These are phyloP conservation scores for Atrina japonica DNA, from an alignment of 2,888 invertebrate species.

Conservation along the genomic window DNA sequence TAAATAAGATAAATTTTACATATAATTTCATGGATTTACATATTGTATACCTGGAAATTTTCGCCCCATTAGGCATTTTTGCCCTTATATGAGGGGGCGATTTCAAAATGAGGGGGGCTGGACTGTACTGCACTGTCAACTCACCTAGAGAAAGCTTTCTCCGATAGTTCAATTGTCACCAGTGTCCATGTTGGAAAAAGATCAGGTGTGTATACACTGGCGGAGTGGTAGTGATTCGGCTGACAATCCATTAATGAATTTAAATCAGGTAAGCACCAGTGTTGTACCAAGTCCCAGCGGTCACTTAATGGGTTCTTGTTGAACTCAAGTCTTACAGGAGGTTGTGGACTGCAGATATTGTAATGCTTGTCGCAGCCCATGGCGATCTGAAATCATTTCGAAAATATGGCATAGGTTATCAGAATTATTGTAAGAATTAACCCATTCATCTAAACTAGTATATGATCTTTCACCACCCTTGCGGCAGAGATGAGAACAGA, in stretches of 20 bases:
- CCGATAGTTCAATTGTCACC: constrained; percentile 77
- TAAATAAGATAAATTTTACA: too few species aligned
- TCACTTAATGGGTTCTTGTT: constrained; percentile 77
- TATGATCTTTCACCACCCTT: too few species aligned
- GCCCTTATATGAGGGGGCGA: too few species aligned
- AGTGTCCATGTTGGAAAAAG: constrained; percentile 77
- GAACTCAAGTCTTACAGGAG: constrained; percentile 76
- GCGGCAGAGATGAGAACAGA: too few species aligned
- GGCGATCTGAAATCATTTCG: constrained; percentile 70
- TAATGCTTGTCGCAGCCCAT: constrained; percentile 76
- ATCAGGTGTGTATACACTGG: constrained; percentile 75
- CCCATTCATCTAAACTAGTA: too few species aligned
- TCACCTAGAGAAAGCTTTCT: constrained; percentile 79
- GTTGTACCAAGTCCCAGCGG: constrained; percentile 76
- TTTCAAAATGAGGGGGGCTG: too few species aligned
- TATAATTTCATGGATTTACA: too few species aligned
- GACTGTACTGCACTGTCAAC: too few species aligned
- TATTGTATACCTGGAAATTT: too few species aligned
- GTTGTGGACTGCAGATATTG: constrained; percentile 68
- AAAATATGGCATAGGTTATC: too few species aligned
- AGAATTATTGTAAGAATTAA: too few species aligned
- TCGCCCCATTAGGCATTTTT: too few species aligned
- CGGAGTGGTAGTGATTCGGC: constrained; percentile 77
- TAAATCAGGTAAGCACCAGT: constrained; percentile 78
- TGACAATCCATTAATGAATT: constrained; percentile 75